Evolutionary conservation across 30 jellyfish, hydroid and myxozoan genomes (phyloP), one percentile per base, ranked within the genome.

Genomic region (Turritopsis rubra): DNA sequence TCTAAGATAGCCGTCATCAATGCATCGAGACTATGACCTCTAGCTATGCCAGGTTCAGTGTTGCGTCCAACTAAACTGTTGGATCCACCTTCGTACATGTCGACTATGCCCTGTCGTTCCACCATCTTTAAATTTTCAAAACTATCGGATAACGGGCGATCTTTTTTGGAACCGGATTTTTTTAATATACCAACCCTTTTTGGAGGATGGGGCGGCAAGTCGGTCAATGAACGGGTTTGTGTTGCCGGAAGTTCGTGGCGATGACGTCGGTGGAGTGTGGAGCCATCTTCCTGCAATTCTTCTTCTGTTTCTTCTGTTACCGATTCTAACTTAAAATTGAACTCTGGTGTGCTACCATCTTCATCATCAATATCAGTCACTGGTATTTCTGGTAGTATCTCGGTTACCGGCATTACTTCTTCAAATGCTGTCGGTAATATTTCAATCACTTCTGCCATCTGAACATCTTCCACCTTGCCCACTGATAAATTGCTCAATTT

Each of bases 281-380:
- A 53, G 20, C 21, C 86, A n/a, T 65, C 90, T 66, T 83, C 97
- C 24, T 87, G 65, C 8, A 91, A 91, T 72, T 91, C 97, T 85
- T 91, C 97, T 85, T 91, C 97, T 16, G 97, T 91, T 72, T 91
- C 97, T 71, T 91, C 97, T 21, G 94, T 83, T 20, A 91, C 97
- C 16, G 97, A 92, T 22, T 92, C 84, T 53, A 91, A 87, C 78
- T 80, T 80, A 1, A 80, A 80, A 28, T 76, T 76, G 21, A 28
- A 77, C 18, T 77, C 72, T 77, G 66, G 72, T 21, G 29, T 41
- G 65, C 72, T 24, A 22, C 20, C 8, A n/a, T 21, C 52, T n/a
- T 65, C 52, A 73, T 53, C 82, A 29, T 0, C 91, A 29, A 28
- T 83, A 52, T 31, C 66, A 0, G 66, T 29, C 19, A 52, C 88